Percentiles rank a stretch among this genome's conserved stretches.
Conservation (phyloP, 2,888 invertebrate species). For the Ochropleura leucogaster region DNA sequence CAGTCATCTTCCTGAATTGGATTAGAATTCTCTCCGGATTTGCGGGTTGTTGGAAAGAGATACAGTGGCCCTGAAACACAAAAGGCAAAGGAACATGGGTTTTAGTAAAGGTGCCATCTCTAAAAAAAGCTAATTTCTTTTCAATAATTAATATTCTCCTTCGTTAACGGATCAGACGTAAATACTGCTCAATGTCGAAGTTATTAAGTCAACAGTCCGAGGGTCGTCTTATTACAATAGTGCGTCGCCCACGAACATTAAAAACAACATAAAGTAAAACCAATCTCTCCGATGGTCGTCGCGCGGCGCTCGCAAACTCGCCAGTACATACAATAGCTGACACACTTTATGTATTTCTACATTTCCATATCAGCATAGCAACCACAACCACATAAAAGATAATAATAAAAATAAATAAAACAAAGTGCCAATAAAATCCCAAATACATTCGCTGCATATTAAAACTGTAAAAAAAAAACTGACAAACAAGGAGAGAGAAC, state of each 20-base stretch:
- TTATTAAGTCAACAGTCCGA: slow-evolving; percentile 13
- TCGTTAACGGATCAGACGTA: neutral
- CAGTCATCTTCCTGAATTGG: neutral
- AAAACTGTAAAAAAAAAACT: slow-evolving; percentile 57
- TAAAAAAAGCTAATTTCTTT: neutral
- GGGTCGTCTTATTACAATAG: slow-evolving; percentile 29
- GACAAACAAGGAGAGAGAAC: slow-evolving; percentile 64
- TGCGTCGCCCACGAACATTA: slow-evolving; percentile 42
- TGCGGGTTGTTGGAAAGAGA: too few species aligned
- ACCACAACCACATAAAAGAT: slow-evolving; percentile 52
- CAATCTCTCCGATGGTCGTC: slow-evolving; percentile 39
- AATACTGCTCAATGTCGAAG: slow-evolving; percentile 14
- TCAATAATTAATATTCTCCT: neutral
- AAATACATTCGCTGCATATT: slow-evolving; percentile 54
- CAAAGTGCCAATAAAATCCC: slow-evolving; percentile 61
- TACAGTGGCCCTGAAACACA: too few species aligned
- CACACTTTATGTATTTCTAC: slow-evolving; percentile 54
- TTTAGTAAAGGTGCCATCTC: too few species aligned
- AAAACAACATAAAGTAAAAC: slow-evolving; percentile 55
- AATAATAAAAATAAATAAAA: slow-evolving; percentile 65
- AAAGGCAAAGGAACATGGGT: too few species aligned
- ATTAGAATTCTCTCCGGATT: too few species aligned
- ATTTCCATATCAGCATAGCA: slow-evolving; percentile 56
- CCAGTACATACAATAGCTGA: slow-evolving; percentile 47
- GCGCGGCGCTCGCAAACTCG: slow-evolving; percentile 26